phyloP scores from a whole-genome alignment of 2,113 vertebrate genomes.

The Hystrix brachyura region DNA sequence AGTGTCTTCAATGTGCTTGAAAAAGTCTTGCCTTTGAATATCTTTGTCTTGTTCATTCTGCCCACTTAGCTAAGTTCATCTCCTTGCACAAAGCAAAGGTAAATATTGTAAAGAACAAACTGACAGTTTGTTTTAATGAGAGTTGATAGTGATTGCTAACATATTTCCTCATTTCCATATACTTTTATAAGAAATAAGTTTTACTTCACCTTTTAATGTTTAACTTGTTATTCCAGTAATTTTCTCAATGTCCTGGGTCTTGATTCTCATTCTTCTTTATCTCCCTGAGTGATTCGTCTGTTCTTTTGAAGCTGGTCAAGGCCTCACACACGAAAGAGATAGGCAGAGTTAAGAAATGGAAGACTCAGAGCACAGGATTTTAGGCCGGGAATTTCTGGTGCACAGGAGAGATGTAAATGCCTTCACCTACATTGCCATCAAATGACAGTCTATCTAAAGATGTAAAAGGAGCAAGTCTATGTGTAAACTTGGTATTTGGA shows the following conservation, averaged over 20 bases:
- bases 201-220: neutral
- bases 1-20: neutral
- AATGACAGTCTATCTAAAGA: neutral
- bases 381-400: neutral
- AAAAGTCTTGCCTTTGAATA: neutral
- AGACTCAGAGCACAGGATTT: neutral
- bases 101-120: neutral
- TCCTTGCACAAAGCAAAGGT: neutral
- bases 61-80: neutral
- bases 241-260: neutral
- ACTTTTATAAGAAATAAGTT: neutral
- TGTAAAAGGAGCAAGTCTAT: neutral
- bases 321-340: constrained; percentile 40
- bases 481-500: neutral
- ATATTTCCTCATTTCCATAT: neutral
- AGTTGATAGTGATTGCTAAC: neutral
- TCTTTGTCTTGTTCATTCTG: neutral
- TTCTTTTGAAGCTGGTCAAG: constrained; percentile 53
- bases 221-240: neutral
- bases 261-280: constrained; percentile 20
- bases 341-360: neutral
- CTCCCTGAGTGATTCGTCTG: constrained; percentile 34
- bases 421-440: neutral
- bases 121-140: neutral
- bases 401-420: neutral